phyloP scores from a whole-genome alignment of 2,888 invertebrate genomes.

The Fissipunctia ypsillon region DNA sequence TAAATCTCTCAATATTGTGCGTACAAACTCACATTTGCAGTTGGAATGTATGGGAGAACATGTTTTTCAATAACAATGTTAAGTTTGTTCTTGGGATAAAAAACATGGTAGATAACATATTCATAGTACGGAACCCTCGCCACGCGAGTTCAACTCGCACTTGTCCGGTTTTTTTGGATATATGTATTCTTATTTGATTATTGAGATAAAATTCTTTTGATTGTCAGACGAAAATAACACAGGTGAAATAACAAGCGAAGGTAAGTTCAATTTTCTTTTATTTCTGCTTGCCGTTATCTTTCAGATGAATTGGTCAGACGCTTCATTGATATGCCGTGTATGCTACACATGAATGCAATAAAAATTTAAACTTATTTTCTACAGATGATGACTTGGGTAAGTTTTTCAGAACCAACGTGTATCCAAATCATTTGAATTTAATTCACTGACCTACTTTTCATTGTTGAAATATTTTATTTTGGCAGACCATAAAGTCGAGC shows the following conservation, averaged over 20 bases:
- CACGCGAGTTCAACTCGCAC: too few relatives aligned
- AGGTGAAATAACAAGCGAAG: not conserved
- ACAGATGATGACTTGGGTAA: constrained; percentile 6
- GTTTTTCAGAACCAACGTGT: not conserved
- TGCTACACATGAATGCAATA: not conserved
- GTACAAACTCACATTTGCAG: too few relatives aligned
- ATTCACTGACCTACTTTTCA: not conserved
- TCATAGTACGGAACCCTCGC: too few relatives aligned
- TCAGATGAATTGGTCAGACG: not conserved
- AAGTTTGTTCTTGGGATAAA: too few relatives aligned
- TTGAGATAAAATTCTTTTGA: not conserved
- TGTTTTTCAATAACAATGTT: too few relatives aligned
- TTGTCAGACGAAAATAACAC: constrained; percentile 16
- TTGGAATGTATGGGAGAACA: too few relatives aligned
- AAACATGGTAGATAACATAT: too few relatives aligned
- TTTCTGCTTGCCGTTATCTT: not conserved
- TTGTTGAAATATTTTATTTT: not conserved
- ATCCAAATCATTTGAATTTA: not conserved
- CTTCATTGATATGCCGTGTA: not conserved
- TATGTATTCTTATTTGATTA: constrained; percentile 2
- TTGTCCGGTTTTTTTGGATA: too few relatives aligned
- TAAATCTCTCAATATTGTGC: too few relatives aligned
- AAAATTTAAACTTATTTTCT: not conserved
- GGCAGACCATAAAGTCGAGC: constrained; percentile 3
- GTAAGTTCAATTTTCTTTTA: not conserved